These are phyloP conservation scores for Dasyprocta punctata DNA, from an alignment of 2,113 vertebrate genomes.

Conservation along the genomic window DNA sequence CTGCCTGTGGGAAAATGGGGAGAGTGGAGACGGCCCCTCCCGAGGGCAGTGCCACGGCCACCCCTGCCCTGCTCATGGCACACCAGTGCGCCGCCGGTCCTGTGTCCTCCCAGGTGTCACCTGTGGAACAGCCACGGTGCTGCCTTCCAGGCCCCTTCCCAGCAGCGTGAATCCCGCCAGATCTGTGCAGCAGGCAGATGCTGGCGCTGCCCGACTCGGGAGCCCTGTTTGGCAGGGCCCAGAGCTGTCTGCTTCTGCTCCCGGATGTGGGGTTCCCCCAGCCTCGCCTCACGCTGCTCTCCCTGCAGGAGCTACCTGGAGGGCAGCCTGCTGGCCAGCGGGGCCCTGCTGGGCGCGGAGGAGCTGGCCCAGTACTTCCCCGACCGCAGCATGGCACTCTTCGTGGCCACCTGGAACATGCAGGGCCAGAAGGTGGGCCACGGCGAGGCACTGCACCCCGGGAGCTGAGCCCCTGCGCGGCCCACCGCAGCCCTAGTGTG, in stretches of 20 bases:
- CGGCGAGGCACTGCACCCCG: background rate
- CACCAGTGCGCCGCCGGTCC: no score
- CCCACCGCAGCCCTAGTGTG: background rate
- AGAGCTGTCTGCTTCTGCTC: background rate
- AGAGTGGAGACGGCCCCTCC: background rate
- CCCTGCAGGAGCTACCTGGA: slow-evolving; percentile 95
- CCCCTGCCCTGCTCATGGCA: background rate
- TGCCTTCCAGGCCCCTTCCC: background rate
- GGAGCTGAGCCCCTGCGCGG: background rate
- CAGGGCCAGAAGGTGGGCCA: slow-evolving; percentile 93
- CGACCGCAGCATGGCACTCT: slow-evolving; percentile 91
- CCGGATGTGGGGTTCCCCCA: no score
- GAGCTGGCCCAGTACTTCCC: slow-evolving; percentile 97
- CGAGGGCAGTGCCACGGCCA: no score
- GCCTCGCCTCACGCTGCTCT: background rate
- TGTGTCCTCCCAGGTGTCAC: background rate
- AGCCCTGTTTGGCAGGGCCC: no score
- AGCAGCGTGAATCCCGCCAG: background rate
- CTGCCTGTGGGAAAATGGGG: no score
- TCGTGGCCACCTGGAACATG: slow-evolving; percentile 98
- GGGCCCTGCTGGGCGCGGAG: slow-evolving; percentile 95
- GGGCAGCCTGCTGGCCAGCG: slow-evolving; percentile 94
- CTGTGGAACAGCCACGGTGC: background rate
- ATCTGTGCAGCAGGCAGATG: no score
- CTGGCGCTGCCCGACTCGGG: no score